Percentiles rank a stretch among this genome's conserved stretches.
These are phyloP conservation scores for Vespertilio murinus DNA, from an alignment of 2,797 vertebrate genomes.

Conservation along the genomic window DNA sequence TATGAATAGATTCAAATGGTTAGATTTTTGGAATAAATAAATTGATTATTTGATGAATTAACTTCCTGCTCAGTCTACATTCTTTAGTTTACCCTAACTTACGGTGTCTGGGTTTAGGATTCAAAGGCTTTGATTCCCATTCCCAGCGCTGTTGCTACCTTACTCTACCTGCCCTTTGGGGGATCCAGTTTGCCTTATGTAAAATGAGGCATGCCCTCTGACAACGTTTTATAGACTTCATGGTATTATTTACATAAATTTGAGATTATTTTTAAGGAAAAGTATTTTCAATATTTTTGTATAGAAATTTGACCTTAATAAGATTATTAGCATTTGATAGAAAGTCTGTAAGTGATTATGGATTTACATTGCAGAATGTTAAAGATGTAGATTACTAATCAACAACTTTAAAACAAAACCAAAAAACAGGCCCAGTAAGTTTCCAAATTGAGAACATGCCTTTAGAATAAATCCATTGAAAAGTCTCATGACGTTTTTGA, in stretches of 20 bases:
- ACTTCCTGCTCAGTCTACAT: not conserved
- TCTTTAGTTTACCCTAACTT: not conserved
- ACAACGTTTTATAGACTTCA: not conserved
- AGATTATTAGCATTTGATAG: slow-evolving; percentile 38
- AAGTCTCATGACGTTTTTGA: not conserved
- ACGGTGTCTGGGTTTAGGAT: not conserved
- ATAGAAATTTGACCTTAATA: not conserved
- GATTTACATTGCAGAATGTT: not conserved
- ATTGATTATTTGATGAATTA: not conserved
- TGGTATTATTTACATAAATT: not conserved
- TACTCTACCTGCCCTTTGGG: not conserved
- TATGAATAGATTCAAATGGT: not conserved
- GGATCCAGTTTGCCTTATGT: not conserved
- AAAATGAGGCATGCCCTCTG: not conserved
- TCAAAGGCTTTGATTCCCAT: not conserved
- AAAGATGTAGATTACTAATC: not conserved
- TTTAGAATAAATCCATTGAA: not conserved
- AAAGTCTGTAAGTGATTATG: not conserved
- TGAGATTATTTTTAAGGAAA: not conserved
- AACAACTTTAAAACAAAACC: not conserved
- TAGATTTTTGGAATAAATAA: not conserved
- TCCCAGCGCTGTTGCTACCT: not conserved
- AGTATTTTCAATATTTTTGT: not conserved
- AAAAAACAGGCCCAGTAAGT: not conserved
- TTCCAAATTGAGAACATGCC: not conserved